Percentiles rank a stretch among this genome's conserved stretches.
These are phyloP conservation scores for Trididemnum miniatum DNA, from an alignment of 23 tunicate genomes.

Conservation along the genomic window DNA sequence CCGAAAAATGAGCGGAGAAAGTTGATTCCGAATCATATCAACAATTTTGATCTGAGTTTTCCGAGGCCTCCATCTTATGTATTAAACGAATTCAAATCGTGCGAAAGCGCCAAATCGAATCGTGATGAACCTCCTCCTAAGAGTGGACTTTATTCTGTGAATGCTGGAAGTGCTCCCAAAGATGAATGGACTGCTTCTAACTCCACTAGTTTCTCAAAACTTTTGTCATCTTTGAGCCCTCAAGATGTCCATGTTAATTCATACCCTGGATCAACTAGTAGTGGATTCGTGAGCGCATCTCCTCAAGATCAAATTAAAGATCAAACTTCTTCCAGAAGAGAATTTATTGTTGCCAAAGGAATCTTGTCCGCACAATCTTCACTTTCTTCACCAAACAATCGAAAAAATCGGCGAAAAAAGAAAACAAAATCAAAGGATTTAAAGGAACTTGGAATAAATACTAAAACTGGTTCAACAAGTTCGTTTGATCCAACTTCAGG, in stretches of 20 bases:
- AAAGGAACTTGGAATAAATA: background rate
- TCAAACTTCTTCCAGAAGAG: constrained; percentile 27
- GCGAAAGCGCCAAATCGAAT: too few relatives aligned
- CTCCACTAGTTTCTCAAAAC: too few relatives aligned
- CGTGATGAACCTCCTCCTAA: too few relatives aligned
- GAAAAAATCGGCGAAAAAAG: constrained; percentile 26
- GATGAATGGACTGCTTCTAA: too few relatives aligned
- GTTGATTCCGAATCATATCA: background rate
- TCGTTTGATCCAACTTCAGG: background rate
- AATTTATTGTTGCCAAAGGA: constrained; percentile 65
- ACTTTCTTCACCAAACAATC: constrained; percentile 19
- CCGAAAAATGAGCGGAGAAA: background rate
- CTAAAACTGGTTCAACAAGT: background rate
- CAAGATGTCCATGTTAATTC: background rate
- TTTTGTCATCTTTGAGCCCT: background rate
- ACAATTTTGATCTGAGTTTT: background rate
- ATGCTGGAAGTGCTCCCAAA: too few relatives aligned
- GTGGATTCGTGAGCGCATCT: constrained; percentile 72
- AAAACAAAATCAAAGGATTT: background rate
- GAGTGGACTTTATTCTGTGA: too few relatives aligned
- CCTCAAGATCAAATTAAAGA: constrained; percentile 1
- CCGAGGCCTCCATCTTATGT: background rate
- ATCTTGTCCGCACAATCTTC: constrained; percentile 61
- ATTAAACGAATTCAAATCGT: background rate
- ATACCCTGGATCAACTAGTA: constrained; percentile 37